Conservation (phyloP, 2,888 invertebrate genomes). For the Acleris sparsana region DNA sequence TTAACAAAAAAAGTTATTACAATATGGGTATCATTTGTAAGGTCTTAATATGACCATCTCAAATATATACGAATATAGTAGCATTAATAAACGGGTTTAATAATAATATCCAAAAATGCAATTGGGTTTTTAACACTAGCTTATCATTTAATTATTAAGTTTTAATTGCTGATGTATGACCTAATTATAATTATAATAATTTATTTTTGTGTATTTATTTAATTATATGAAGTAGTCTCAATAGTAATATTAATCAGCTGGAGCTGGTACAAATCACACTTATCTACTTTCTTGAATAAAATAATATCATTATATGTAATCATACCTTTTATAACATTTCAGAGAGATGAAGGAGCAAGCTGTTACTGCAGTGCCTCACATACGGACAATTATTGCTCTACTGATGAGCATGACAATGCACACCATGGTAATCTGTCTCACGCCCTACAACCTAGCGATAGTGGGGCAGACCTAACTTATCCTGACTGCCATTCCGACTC, state of each 20-base stretch:
- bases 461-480: constrained; percentile 88
- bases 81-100: too few relatives aligned
- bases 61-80: too few relatives aligned
- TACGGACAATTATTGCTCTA: constrained; percentile 88
- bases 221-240: neutral
- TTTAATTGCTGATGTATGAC: too few relatives aligned
- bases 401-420: constrained; percentile 87
- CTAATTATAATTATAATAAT: too few relatives aligned
- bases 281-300: neutral
- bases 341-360: constrained; percentile 85
- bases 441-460: constrained; percentile 87
- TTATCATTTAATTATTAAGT: too few relatives aligned
- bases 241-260: neutral
- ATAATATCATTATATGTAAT: too few relatives aligned
- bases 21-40: too few relatives aligned
- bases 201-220: too few relatives aligned
- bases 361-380: constrained; percentile 91
- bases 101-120: too few relatives aligned
- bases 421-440: constrained; percentile 73
- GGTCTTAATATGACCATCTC: too few relatives aligned
- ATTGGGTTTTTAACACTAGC: too few relatives aligned
- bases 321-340: constrained; percentile 37
- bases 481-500: constrained; percentile 77
- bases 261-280: neutral
- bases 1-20: too few relatives aligned